Evolutionary conservation across 2,888 invertebrate species (phyloP), one percentile per base, ranked within the genome.

Genomic region (Chymomyza fuscimana): DNA sequence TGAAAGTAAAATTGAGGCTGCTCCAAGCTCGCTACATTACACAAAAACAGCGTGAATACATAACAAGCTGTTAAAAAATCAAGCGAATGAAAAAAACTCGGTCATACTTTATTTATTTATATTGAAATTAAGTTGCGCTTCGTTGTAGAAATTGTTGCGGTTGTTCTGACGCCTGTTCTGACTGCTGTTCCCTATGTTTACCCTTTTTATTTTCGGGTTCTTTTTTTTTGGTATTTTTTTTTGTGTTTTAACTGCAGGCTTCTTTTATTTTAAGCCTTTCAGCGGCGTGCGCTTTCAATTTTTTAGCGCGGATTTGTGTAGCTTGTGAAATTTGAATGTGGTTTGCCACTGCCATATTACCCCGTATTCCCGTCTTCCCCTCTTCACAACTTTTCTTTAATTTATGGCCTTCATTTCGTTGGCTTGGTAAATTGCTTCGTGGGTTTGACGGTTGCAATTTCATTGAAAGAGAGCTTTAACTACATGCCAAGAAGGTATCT

Each of bases 61-160:
- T 74, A 50, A 65, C 65, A 67, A 50, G 36, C 25, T 36, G 36
- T 9, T 61, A 65, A 60, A 65, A 32, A 67, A 64, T 46, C 10
- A 67, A 12, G 10, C n/a, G 16, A 62, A 59, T 32, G 29, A 46
- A 25, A 25, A 54, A 67, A 50, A 29, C n/a, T 29, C 10, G 36
- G n/a, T 29, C 46, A 63, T 58, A 51, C 72, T 77, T 84, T 80
- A 85, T 86, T 88, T 86, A 88, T 86, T 87, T 86, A 82, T 88
- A 79, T 84, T 86, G 87, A 86, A 86, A 86, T 86, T 80, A 87
- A 86, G 86, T 88, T 86, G 87, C 87, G 74, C 79, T 77, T 76
- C 72, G 70, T 74, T 79, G 76, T 79, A 73, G 84, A 85, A 85
- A 85, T 86, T 88, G 87, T 85, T 88, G 87, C 87, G 84, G 84